Base-by-base conservation (phyloP, 2,888 invertebrate genomes). In the Sympetrum striolatum region DNA sequence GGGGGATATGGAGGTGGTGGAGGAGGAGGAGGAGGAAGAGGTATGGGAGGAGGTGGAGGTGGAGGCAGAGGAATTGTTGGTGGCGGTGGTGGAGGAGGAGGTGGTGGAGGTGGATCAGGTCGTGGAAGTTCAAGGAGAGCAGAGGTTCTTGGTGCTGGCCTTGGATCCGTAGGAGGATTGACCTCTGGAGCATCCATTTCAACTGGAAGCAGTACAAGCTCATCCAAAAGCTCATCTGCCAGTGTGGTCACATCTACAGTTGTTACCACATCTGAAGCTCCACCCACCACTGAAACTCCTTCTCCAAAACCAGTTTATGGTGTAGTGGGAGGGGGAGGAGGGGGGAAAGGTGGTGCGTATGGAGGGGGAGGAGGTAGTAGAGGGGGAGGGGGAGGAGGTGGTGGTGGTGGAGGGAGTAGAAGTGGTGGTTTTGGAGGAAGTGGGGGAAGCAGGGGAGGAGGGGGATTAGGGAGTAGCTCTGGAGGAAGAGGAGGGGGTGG, bases 51-150 rank as follows among this genome's bases (percentile, higher is more conserved):
- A 12, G 35, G 31, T 15, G 86, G 86, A 12, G 35, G 31, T 15
- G 60, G 86, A 6, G 82, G 82, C 6, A 48, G 31, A 12, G 64
- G 58, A 14, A 60, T 48, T 12, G 53, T 48, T 8, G 35, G 81
- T 22, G 81, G 81, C n/a, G 22, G 81, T 44, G 44, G 48, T 4
- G 58, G 35, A 58, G 39, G 58, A 5, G 60, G 86, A 0, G 64
- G 86, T 0, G 48, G 82, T 2, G 82, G 82, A 18, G 60, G 86
- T n/a, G 86, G 86, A 35, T 86, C 86, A 12, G 86, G 86, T 60
- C 60, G 86, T 22, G 86, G 86, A 0, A 86, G 53, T 60, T 86
- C 86, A 31, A 86, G 86, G 60, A 48, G 60, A 60, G 86, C 86
- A 37, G 86, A 86, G 22, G 37, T 86, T 60, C 60, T 60, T 35